A percentile compares a stretch with the other conserved stretches of the same genome.
phyloP scores from a whole-genome alignment of 1,140 invertebrate genomes.

The Zaprionus taronus region DNA sequence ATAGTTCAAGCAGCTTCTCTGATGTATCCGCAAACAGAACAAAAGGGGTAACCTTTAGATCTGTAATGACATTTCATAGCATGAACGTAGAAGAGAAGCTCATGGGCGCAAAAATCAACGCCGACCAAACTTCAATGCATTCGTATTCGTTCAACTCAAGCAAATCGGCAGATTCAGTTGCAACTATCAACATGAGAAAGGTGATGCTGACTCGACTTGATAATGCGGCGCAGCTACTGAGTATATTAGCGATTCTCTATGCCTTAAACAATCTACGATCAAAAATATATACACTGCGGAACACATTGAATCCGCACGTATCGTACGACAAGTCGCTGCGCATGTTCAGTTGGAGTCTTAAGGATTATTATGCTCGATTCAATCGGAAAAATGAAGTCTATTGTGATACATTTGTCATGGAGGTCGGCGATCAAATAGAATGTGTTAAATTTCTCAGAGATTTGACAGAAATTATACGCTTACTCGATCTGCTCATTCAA shows the following conservation, averaged over 20 bases:
- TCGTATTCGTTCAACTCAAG: too few relatives aligned
- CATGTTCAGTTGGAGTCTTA: conserved; percentile 58
- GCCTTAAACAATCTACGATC: conserved; percentile 13
- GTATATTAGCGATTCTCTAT: conserved; percentile 32
- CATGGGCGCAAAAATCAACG: too few relatives aligned
- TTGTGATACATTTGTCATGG: conserved; percentile 42
- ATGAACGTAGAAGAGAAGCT: too few relatives aligned
- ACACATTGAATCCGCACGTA: conserved; percentile 16
- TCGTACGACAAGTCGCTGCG: neutral
- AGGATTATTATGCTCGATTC: conserved; percentile 50
- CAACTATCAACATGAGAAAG: neutral
- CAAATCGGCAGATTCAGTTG: neutral
- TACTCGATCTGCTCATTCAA: conserved; percentile 20
- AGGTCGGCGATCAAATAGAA: conserved; percentile 27
- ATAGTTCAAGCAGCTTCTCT: neutral
- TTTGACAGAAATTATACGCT: conserved; percentile 41
- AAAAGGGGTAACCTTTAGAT: too few relatives aligned
- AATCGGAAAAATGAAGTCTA: conserved; percentile 27
- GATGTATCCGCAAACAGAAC: too few relatives aligned
- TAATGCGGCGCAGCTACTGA: conserved; percentile 22
- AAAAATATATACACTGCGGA: conserved; percentile 21
- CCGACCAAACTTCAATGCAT: too few relatives aligned
- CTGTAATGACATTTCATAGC: rapidly evolving
- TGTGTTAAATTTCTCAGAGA: conserved; percentile 53
- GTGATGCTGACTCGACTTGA: conserved; percentile 42